Conservation (phyloP, 2,888 invertebrate species). For the Hirtodrosophila alboralis region DNA sequence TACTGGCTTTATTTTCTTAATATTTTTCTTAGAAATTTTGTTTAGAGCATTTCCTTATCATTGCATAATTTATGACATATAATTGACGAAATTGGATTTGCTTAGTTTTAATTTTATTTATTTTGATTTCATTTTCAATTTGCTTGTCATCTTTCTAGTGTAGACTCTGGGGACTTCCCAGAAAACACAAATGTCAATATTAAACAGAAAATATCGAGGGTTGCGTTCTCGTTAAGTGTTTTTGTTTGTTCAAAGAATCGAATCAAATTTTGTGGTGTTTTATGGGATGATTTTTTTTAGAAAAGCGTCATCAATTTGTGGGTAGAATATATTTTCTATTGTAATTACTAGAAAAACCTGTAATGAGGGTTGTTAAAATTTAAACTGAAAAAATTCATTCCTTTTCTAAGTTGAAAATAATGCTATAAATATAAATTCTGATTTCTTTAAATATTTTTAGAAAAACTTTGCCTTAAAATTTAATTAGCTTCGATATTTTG, state of each 20-base stretch:
- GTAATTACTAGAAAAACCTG: constrained; percentile 23
- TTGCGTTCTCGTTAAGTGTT: too few species aligned
- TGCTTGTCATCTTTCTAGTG: constrained; percentile 1
- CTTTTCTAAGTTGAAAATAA: too few species aligned
- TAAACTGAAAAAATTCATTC: background rate
- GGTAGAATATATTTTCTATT: constrained; percentile 10
- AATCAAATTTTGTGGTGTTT: constrained; percentile 4
- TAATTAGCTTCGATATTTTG: too few species aligned
- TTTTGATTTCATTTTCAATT: constrained; percentile 18
- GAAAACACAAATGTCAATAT: constrained; percentile 36
- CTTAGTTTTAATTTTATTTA: constrained; percentile 30
- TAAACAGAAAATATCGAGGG: constrained; percentile 17
- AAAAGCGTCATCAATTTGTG: constrained; percentile 2
- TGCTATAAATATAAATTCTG: too few species aligned
- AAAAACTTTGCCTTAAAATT: too few species aligned
- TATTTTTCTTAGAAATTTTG: constrained; percentile 2
- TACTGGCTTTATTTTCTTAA: constrained; percentile 1
- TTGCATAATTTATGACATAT: constrained; percentile 42
- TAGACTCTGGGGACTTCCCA: background rate
- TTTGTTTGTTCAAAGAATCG: constrained; percentile 1
- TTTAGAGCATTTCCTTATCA: constrained; percentile 13
- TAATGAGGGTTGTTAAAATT: constrained; percentile 17
- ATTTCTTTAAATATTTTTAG: too few species aligned
- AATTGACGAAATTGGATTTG: constrained; percentile 31
- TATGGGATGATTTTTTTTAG: background rate